Percentiles rank a stretch among this genome's conserved stretches.
Conservation (phyloP, 2,797 vertebrate species). For the Anguilla anguilla region DNA sequence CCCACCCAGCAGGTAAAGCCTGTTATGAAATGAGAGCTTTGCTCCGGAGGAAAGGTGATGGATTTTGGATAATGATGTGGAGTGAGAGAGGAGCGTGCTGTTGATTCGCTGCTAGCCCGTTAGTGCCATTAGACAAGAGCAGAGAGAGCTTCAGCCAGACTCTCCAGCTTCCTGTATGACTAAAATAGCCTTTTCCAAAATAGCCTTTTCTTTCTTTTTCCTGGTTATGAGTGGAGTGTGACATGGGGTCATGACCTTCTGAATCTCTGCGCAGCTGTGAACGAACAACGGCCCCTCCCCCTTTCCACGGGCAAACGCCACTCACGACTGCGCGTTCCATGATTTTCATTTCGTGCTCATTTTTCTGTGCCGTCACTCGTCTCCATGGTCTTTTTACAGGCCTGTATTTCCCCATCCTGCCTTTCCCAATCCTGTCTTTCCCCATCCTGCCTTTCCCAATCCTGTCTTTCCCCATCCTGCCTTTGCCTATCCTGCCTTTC, state of each 20-base stretch:
- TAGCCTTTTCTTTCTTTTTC: not conserved
- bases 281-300: not conserved
- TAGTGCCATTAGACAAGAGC: conserved; percentile 8
- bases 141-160: not conserved
- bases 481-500: too few species aligned
- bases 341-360: not conserved
- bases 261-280: not conserved
- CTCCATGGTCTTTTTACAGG: not conserved
- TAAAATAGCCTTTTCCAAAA: not conserved
- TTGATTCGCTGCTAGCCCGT: conserved; percentile 21
- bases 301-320: not conserved
- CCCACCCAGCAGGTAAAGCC: conserved; percentile 19
- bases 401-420: too few species aligned
- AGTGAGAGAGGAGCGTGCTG: conserved; percentile 15
- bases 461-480: too few species aligned
- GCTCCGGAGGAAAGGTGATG: conserved; percentile 2
- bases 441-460: too few species aligned
- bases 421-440: too few species aligned
- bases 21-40: not conserved
- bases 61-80: conserved; percentile 27
- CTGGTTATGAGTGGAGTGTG: not conserved
- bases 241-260: not conserved
- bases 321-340: not conserved
- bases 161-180: not conserved
- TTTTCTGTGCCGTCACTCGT: not conserved